Evolutionary conservation across 35 echinoderm and acorn worm genomes (phyloP).

Genomic region (Anneissia japonica): DNA sequence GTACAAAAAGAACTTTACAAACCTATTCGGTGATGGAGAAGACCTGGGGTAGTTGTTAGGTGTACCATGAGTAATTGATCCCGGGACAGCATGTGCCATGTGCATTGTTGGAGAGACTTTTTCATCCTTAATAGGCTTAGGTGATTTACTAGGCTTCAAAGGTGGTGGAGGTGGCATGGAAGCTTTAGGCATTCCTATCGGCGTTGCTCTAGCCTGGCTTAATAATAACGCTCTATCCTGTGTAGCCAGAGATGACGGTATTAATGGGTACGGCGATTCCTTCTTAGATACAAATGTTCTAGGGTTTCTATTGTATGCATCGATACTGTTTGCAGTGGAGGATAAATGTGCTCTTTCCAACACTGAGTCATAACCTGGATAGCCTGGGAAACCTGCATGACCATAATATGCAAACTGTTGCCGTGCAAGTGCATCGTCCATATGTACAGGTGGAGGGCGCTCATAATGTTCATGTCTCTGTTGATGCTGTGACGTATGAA

Average conservation of each 20-base stretch:
- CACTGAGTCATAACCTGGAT: neutral
- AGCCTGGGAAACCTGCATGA: neutral
- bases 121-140: constrained; percentile 68
- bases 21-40: constrained; percentile 52
- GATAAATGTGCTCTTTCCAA: neutral
- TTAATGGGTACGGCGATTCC: constrained; percentile 56
- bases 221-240: neutral
- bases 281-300: neutral
- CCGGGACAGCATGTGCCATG: constrained; percentile 14
- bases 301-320: neutral
- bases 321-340: neutral
- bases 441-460: neutral
- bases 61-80: constrained; percentile 88
- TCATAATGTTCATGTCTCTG: neutral
- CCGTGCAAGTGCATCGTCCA: neutral
- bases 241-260: constrained; percentile 17
- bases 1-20: neutral
- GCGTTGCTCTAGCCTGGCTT: constrained; percentile 4
- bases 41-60: constrained; percentile 55
- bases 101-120: constrained; percentile 59
- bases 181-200: constrained; percentile 15
- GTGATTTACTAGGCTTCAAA: constrained; percentile 65
- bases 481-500: constrained; percentile 9
- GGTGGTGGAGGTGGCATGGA: constrained; percentile 74
- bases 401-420: neutral